phyloP scores from a whole-genome alignment of 2,888 invertebrate species.

The Conops quadrifasciatus region DNA sequence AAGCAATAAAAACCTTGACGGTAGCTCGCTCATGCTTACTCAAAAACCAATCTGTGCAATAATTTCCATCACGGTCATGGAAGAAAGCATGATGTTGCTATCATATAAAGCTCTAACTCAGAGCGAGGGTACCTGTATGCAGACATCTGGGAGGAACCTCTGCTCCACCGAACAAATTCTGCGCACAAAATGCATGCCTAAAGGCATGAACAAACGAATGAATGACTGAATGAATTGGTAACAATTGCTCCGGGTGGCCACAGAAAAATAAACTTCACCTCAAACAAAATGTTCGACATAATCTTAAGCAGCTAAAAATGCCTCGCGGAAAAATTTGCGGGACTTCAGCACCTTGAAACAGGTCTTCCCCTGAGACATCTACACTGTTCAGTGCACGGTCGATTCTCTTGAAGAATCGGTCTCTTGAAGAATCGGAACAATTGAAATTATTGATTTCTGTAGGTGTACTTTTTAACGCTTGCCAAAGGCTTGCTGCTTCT shows the following conservation, averaged over 20 bases:
- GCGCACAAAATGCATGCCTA: background rate
- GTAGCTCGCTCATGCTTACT: no score
- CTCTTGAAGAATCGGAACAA: slow-evolving; percentile 25
- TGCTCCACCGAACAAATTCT: background rate
- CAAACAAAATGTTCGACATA: slow-evolving; percentile 30
- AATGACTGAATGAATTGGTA: no score
- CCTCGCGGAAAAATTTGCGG: slow-evolving; percentile 33
- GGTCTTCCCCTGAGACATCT: background rate
- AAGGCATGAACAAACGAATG: no score
- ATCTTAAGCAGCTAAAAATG: slow-evolving; percentile 27
- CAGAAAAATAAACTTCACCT: slow-evolving; percentile 41
- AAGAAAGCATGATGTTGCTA: slow-evolving; percentile 32
- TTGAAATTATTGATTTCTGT: slow-evolving; percentile 43
- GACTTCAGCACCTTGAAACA: slow-evolving; percentile 39
- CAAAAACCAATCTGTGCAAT: slow-evolving; percentile 49
- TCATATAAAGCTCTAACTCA: no score
- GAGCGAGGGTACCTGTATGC: background rate
- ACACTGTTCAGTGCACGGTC: background rate
- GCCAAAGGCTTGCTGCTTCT: no score
- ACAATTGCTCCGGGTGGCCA: slow-evolving; percentile 27
- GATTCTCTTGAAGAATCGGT: no score
- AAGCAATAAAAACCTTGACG: no score
- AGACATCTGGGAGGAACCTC: background rate
- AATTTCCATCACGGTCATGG: slow-evolving; percentile 48
- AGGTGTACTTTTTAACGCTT: slow-evolving; percentile 20